Evolutionary conservation across 64 coral and sea anemone species (phyloP).

Genomic region (Pocillopora verrucosa): DNA sequence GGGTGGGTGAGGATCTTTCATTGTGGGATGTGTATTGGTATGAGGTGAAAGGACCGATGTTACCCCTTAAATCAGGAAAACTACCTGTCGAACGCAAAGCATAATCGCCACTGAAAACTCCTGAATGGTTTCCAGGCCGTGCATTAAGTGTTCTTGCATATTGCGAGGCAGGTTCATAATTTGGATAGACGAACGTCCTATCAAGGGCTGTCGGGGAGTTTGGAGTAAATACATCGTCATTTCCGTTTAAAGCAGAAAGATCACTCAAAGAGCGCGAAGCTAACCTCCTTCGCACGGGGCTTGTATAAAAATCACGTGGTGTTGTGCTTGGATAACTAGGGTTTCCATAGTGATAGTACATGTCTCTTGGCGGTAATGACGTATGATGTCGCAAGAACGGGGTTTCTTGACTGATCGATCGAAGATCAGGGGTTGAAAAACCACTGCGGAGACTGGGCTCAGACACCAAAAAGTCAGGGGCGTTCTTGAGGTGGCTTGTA

Average conservation of each 20-base stretch:
- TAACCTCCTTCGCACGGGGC: neutral
- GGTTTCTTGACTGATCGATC: neutral
- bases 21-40: neutral
- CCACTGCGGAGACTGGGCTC: neutral
- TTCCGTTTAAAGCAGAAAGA: conserved; percentile 15
- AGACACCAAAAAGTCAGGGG: neutral
- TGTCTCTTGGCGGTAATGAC: neutral
- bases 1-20: conserved; percentile 16
- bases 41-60: neutral
- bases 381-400: neutral
- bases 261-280: conserved; percentile 47
- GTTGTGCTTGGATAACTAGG: neutral
- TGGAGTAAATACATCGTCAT: neutral
- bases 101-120: neutral
- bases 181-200: neutral
- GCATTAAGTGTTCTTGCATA: neutral
- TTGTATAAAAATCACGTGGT: neutral
- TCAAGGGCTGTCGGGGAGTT: neutral
- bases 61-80: conserved; percentile 16
- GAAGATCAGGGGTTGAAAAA: conserved; percentile 13
- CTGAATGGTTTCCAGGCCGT: neutral
- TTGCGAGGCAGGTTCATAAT: neutral
- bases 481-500: neutral
- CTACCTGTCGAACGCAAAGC: neutral
- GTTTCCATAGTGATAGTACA: neutral